Evolutionary conservation across 2,888 invertebrate genomes (phyloP), one percentile per base, ranked within the genome.

Genomic region (Andricus quercusramuli): DNA sequence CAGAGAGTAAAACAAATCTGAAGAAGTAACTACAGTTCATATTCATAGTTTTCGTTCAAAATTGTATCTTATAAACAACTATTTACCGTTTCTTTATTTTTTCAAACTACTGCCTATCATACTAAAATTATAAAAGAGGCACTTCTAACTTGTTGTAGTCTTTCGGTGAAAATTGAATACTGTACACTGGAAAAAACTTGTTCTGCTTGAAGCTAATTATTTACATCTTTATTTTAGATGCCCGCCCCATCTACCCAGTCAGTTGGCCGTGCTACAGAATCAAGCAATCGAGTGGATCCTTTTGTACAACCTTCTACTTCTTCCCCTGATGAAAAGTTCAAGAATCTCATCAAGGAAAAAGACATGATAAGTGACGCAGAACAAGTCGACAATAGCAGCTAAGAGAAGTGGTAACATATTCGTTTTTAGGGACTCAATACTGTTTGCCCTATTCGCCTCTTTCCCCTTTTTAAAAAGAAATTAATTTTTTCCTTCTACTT

Each of bases 241-340:
- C 25, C 25, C 25, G 25, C 77, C 93, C 92, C 93, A 94, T 66
- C 90, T 95, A 51, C 95, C 95, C 0, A 93, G 93, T 22, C 93
- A 94, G 82, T 90, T 95, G 41, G 93, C 94, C 51, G 93, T 93
- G 3, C 91, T 90, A 87, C 90, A 92, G 44, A 89, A 90, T 76
- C 92, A 92, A 82, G 91, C 93, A 17, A 83, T 91, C n/a, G 91
- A 92, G 78, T 93, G 93, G 78, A 85, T 83, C 59, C 86, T 92
- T 66, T 77, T 66, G 81, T 85, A 8, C 79, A 78, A n/a, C 70
- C 84, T 9, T 84, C 87, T 20, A n/a, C 37, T 6, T 37, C 82
- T 2, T 82, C 85, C 25, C 51, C 80, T 9, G 83, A 91, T 82
- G 83, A 87, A 47, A 82, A 79, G 68, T 82, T 91, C 5, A 90